These are phyloP conservation scores for Crocallis elinguaria DNA, from an alignment of 2,888 invertebrate genomes.

Conservation along the genomic window DNA sequence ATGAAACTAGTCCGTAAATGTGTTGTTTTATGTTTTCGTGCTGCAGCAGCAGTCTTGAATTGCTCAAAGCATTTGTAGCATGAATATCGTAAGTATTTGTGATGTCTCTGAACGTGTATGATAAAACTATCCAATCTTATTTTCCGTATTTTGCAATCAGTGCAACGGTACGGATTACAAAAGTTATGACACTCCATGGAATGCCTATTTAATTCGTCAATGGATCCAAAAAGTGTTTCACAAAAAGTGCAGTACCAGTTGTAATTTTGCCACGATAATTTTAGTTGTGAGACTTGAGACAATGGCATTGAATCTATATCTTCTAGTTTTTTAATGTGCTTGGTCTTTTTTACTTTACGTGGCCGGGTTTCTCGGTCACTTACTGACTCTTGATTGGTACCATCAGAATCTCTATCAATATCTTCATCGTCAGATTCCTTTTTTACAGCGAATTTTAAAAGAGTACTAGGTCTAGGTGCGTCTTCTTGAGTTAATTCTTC, in stretches of 20 bases:
- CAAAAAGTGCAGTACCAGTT: constrained; percentile 66
- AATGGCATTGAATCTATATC: constrained; percentile 42
- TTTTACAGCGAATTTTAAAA: constrained; percentile 5
- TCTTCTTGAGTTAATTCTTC: neutral
- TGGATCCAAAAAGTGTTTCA: constrained; percentile 55
- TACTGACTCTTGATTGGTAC: neutral
- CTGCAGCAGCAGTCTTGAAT: constrained; percentile 47
- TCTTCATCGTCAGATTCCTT: constrained; percentile 6
- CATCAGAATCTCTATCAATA: neutral
- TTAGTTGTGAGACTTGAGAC: constrained; percentile 46
- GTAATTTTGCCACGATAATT: constrained; percentile 65
- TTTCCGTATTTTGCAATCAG: constrained; percentile 80
- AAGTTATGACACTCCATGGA: constrained; percentile 85
- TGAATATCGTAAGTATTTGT: constrained; percentile 81
- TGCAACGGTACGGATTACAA: constrained; percentile 86
- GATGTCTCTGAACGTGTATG: constrained; percentile 85
- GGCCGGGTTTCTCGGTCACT: constrained; percentile 5
- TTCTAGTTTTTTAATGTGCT: constrained; percentile 11
- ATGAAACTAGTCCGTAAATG: constrained; percentile 48
- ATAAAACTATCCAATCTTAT: constrained; percentile 58
- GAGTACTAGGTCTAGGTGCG: neutral
- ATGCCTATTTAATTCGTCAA: constrained; percentile 81
- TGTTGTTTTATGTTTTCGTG: constrained; percentile 43
- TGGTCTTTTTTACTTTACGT: constrained; percentile 2
- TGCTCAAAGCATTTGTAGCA: constrained; percentile 60